Evolutionary conservation across 1,140 invertebrate genomes (phyloP), one percentile per base, ranked within the genome.

Genomic region (Kradibia gibbosae): DNA sequence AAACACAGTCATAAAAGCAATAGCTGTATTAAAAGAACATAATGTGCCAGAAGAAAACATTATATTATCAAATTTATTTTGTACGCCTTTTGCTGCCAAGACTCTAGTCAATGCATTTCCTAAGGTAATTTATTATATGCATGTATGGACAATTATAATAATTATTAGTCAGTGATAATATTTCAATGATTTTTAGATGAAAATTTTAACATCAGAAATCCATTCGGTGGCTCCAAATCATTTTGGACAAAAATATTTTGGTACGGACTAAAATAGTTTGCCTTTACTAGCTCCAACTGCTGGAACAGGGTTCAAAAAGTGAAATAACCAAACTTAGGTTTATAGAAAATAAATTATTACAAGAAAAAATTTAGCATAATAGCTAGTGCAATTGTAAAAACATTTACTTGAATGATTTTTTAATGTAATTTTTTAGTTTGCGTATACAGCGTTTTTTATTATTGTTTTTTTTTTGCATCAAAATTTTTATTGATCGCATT

Each of bases 211-310:
- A 0, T 98, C 98, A 1, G 98, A 99, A 91, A 93, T 99, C 60
- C 97, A 99, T 91, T 95, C 95, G 13, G 95, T 98, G n/a, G 97
- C 97, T 36, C 98, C 98, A 22, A 99, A 98, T 92, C 98, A 99
- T 92, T 99, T 99, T 93, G 98, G 98, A 84, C 97, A 98, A 92
- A 98, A 98, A 92, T 99, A 99, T 92, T 99, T 99, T 94, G 98
- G 98, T 86, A 99, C 98, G 83, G 98, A 99, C 92, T 99, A 94
- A 94, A 88, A 82, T 91, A 82, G 82, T 86, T 88, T 74, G 81
- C 71, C 60, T 82, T 79, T 82, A 62, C 28, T 82, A 82, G 81
- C 71, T 67, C 42, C 81, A 82, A 50, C 57, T 82, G 60, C 67
- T 82, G 71, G 15, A 75, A 82, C 70, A 79, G 57, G 48, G 57